A percentile compares a stretch with the other conserved stretches of the same genome.
phyloP scores from a whole-genome alignment of 2,888 invertebrate genomes.

The Shargacucullia verbasci region DNA sequence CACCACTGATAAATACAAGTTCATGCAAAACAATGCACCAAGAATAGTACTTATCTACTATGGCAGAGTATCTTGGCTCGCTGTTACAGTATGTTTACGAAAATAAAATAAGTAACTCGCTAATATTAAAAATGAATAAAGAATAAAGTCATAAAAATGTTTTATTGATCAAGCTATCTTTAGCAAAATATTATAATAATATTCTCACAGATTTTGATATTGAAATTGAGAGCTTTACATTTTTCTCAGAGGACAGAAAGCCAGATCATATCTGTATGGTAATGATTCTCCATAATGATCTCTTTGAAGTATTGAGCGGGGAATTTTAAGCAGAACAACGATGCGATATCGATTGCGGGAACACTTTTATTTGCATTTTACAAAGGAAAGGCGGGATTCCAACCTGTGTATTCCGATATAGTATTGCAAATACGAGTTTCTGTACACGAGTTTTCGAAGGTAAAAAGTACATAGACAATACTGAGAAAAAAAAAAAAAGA shows the following conservation, averaged over 20 bases:
- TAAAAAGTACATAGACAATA: not conserved
- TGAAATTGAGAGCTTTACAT: constrained; percentile 41
- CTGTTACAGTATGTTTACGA: no score
- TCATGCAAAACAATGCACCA: no score
- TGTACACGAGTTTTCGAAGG: constrained; percentile 5
- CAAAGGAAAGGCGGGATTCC: constrained; percentile 67
- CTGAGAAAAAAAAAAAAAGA: no score
- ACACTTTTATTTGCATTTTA: constrained; percentile 80
- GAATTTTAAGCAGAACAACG: constrained; percentile 75
- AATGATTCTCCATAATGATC: constrained; percentile 75
- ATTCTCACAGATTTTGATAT: constrained; percentile 30
- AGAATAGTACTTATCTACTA: no score
- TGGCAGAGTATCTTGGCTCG: no score
- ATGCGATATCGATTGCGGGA: constrained; percentile 72
- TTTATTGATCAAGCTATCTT: not conserved
- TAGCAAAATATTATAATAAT: constrained; percentile 32
- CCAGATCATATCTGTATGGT: constrained; percentile 66
- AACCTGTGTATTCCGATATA: constrained; percentile 34
- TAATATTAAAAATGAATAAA: no score
- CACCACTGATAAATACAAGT: no score
- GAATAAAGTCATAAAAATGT: no score
- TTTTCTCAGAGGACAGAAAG: constrained; percentile 47
- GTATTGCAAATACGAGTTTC: constrained; percentile 11
- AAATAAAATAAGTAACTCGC: no score
- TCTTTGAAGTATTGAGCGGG: constrained; percentile 76